Base-by-base conservation (phyloP, 2,888 invertebrate genomes). In the Drosophila robusta region DNA sequence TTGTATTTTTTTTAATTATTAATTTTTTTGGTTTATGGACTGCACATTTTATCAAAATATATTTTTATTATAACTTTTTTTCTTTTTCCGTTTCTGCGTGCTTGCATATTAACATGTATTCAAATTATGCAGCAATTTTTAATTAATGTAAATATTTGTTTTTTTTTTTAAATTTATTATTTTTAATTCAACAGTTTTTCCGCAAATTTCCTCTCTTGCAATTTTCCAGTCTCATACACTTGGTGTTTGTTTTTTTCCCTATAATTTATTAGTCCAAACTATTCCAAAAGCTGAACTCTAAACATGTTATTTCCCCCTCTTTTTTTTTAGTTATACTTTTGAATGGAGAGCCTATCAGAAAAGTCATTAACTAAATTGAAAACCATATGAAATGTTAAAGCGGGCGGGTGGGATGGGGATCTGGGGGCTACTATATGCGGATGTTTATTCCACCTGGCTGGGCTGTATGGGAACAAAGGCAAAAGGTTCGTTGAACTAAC, bases 341-440 rank as follows among this genome's bases (percentile, higher is more conserved):
- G 34, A 52, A 14, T 49, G 34, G 16, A 24, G 4, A 29, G 68
- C 18, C 57, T 50, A 75, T 42, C 39, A 63, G 52, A 60, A 70
- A 71, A 69, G 86, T 87, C 88, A 83, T 83, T 87, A 87, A 76
- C 79, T 68, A 71, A 83, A 83, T 83, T 87, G 86, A 87, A 83
- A 81, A 64, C 68, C 75, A 75, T 85, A 87, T 78, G 63, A 65
- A 72, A 69, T 39, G 50, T 56, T 50, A 18, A 26, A 24, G 49
- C 36, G 61, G 38, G 14, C 26, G 26, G 16, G 9, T 7, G 6
- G 14, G 4, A 14, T 44, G 41, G 16, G 11, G 9, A 9, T 32
- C 9, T 32, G 49, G 16, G 45, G 34, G 9, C 18, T 54, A 24
- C 9, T 29, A 9, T 29, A 8, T 29, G 9, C 45, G 45, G 45